Base-by-base conservation (phyloP, 2,113 vertebrate genomes). In the Talpa occidentalis region DNA sequence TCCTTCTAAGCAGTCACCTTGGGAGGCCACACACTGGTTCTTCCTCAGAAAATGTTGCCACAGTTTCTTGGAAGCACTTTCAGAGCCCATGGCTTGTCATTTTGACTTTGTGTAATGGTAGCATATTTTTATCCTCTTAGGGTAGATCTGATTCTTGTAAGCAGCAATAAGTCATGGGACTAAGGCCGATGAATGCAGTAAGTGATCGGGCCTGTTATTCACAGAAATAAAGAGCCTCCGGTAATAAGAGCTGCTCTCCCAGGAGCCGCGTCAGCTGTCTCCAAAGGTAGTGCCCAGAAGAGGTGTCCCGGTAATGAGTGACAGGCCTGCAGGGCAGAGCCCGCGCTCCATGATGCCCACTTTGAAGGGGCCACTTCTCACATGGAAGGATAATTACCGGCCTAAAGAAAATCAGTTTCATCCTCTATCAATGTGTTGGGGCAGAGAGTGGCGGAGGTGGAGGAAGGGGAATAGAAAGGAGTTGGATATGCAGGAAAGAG, bases 41-140 rank as follows among this genome's bases (percentile, higher is more conserved):
- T 83, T 86, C 60, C 86, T 19, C 0, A 0, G 40, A 86, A 79
- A 74, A 69, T 3, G 30, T 66, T 56, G 3, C 32, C 73, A 24
- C n/a, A 0, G 14, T 28, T 73, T 88, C 59, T 56, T 73, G 64
- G 60, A 93, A 90, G 37, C 54, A 30, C 44, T 86, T 59, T 84
- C 64, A 72, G 59, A 56, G 40, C 69, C 80, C 24, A 10, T 9
- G 24, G 47, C 37, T 3, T 30, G 42, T 77, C 52, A 44, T 79
- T 74, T 52, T 81, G 82, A 70, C 59, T 85, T 76, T 92, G 28
- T 0, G 0, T n/a, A 37, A 91, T 5, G 24, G 49, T 59, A 80
- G 52, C 12, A 19, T 91, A 76, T 96, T 96, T 88, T 93, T 76
- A 72, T 86, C 52, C n/a, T 94, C 74, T 89, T 77, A 72, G 40